phyloP scores from a whole-genome alignment of 2,797 vertebrate genomes.

The Pelodytes ibericus region DNA sequence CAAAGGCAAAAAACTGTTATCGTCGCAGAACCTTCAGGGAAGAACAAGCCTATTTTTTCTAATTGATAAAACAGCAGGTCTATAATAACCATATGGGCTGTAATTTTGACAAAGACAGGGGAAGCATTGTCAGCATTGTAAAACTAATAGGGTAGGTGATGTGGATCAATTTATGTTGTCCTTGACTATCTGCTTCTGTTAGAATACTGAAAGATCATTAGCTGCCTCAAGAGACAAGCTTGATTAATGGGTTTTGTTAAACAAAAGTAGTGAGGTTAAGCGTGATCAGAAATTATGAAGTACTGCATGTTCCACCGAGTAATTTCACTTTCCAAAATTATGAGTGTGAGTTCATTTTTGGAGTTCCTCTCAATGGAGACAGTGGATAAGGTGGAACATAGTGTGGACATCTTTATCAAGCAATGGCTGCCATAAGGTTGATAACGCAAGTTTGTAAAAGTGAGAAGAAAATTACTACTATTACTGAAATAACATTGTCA shows the following conservation, averaged over 20 bases:
- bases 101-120: constrained; percentile 57
- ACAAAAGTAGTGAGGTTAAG: constrained; percentile 75
- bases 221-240: constrained; percentile 69
- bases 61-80: constrained; percentile 55
- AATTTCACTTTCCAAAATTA: constrained; percentile 59
- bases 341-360: constrained; percentile 52
- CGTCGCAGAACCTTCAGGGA: constrained; percentile 35
- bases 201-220: constrained; percentile 77
- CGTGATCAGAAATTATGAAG: constrained; percentile 68
- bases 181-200: constrained; percentile 76
- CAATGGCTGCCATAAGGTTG: too few relatives aligned
- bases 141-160: constrained; percentile 68
- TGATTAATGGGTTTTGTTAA: constrained; percentile 76
- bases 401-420: too few relatives aligned
- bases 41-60: constrained; percentile 54
- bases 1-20: constrained; percentile 47
- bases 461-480: too few relatives aligned
- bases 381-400: constrained; percentile 23
- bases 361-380: constrained; percentile 42
- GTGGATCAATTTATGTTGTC: constrained; percentile 71
- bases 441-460: too few relatives aligned
- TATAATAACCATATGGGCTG: constrained; percentile 56
- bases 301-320: constrained; percentile 60
- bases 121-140: constrained; percentile 60
- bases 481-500: too few relatives aligned